Percentiles rank a stretch among this genome's conserved stretches.
Evolutionary conservation across 2,113 vertebrate genomes (phyloP).

Genomic region (Microcebus jonahi): DNA sequence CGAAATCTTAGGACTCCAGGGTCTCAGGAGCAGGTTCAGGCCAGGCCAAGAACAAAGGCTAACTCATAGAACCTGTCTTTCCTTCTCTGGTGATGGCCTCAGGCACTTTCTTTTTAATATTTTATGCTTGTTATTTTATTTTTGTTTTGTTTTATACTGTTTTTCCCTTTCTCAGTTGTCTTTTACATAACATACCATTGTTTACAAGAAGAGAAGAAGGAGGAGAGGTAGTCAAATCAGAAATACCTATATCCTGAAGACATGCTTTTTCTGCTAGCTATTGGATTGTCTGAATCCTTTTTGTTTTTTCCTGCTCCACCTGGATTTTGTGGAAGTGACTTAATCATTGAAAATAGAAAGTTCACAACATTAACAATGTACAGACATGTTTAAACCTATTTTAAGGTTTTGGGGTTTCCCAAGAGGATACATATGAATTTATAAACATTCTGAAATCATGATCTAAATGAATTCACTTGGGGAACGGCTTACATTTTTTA

Average conservation of each 20-base stretch:
- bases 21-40: not conserved
- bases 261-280: not conserved
- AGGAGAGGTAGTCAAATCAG: not conserved
- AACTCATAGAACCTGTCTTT: not conserved
- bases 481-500: not conserved
- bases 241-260: not conserved
- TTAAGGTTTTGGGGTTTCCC: not conserved
- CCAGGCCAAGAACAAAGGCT: not conserved
- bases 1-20: not conserved
- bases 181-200: not conserved
- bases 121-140: not conserved
- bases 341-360: not conserved
- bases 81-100: not conserved
- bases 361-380: not conserved
- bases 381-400: not conserved
- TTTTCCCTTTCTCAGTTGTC: not conserved
- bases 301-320: not conserved
- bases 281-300: not conserved
- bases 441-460: not conserved
- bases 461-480: conserved; percentile 5
- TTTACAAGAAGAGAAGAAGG: not conserved
- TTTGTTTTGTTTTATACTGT: not conserved
- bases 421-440: not conserved
- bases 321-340: not conserved
- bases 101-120: not conserved